Base-by-base conservation (phyloP, 2,113 vertebrate species). In the Oreamnos americanus region DNA sequence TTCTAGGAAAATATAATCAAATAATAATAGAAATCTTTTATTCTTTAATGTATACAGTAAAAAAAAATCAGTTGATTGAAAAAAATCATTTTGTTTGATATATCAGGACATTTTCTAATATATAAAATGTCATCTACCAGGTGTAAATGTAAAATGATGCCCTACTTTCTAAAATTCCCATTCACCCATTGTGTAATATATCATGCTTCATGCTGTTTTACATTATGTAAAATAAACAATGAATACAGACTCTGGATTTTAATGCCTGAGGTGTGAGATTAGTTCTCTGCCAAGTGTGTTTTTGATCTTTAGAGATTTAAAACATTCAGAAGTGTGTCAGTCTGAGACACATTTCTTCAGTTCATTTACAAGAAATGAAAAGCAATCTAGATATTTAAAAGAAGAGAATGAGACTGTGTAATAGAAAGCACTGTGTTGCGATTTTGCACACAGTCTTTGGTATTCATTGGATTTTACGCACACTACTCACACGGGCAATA, bases 241-340 rank as follows among this genome's bases (percentile, higher is more conserved):
- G 87, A 98, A 97, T 97, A 97, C 25, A 43, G 88, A 96, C 92
- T 96, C 87, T 78, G 95, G 53, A 81, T 96, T 98, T 97, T 97
- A 97, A 83, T 86, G 47, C 78, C 96, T 87, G 95, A 98, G 92
- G 98, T 99, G 97, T 98, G 98, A 99, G 98, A 99, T 98, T 98
- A 98, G 90, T 98, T 98, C 92, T 98, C 53, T 96, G 21, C 94
- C 53, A 87, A 97, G 82, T 0, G 0, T 97, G 88, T 55, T 97
- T 98, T 98, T 67, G 16, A 90, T 98, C 97, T 64, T 76, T 97
- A 91, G 47, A 91, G 95, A 98, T 98, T 98, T 97, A 96, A 97
- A 98, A 96, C n/a, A 97, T 96, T 97, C 87, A n/a, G 81, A 96
- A 98, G 81, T 45, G 64, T 95, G 96, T 86, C 90, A 97, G 79